These are phyloP conservation scores for Andrena minutula DNA, from an alignment of 2,888 invertebrate species.

Conservation along the genomic window DNA sequence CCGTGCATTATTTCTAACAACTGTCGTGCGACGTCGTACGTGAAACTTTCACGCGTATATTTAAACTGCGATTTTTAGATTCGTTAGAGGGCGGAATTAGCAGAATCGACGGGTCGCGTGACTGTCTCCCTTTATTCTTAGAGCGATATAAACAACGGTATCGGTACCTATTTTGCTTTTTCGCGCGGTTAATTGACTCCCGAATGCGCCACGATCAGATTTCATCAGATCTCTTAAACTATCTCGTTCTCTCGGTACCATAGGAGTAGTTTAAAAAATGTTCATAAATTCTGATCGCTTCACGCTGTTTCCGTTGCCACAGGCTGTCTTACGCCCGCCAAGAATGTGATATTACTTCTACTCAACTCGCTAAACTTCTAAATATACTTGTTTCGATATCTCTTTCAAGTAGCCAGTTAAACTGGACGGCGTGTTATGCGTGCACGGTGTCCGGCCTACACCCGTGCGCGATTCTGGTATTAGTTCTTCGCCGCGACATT, in stretches of 20 bases:
- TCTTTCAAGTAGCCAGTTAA: background rate
- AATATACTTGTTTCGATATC: slow-evolving; percentile 19
- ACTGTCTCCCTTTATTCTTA: slow-evolving; percentile 33
- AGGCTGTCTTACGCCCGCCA: background rate
- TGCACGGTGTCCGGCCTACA: background rate
- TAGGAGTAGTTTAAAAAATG: background rate
- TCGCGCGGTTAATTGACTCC: slow-evolving; percentile 1
- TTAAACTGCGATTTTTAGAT: slow-evolving; percentile 11
- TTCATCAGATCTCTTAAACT: background rate
- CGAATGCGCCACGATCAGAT: background rate
- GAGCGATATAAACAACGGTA: slow-evolving; percentile 6
- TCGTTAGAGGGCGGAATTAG: slow-evolving; percentile 13
- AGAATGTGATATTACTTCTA: background rate
- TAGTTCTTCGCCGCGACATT: background rate
- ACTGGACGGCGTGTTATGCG: background rate
- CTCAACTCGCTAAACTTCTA: background rate
- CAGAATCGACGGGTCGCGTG: slow-evolving; percentile 4
- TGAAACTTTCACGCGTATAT: background rate
- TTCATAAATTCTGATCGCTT: background rate
- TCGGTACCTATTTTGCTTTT: background rate
- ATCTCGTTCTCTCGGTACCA: too few relatives aligned
- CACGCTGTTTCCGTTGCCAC: background rate
- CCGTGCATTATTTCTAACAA: background rate
- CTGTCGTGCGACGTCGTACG: background rate
- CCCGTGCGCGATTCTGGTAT: background rate